Percentiles rank a stretch among this genome's conserved stretches.
These are phyloP conservation scores for Charadrius vociferus DNA, from an alignment of 2,113 vertebrate genomes.

Conservation along the genomic window DNA sequence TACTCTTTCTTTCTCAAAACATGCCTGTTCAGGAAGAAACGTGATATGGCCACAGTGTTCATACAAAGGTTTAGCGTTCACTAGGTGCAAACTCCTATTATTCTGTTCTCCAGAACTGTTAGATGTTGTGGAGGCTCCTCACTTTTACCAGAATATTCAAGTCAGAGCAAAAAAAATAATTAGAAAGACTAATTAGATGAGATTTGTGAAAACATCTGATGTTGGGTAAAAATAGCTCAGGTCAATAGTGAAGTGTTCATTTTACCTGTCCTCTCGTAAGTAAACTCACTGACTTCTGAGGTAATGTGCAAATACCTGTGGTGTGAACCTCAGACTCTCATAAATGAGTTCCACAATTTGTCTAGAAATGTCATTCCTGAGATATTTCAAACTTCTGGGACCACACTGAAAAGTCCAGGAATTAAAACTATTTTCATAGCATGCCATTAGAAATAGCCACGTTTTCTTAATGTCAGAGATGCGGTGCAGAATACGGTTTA, in stretches of 20 bases:
- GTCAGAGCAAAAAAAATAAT: neutral
- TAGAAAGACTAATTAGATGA: neutral
- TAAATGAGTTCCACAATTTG: neutral
- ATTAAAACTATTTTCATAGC: neutral
- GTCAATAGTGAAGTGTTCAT: neutral
- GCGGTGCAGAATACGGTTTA: neutral
- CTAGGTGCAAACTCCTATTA: neutral
- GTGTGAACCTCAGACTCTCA: neutral
- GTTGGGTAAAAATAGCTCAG: neutral
- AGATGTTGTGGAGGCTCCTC: neutral
- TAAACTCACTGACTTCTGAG: neutral
- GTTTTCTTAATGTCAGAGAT: neutral
- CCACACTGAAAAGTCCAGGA: neutral
- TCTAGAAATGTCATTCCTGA: conserved; percentile 18
- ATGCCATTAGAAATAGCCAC: neutral
- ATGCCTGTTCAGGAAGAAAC: neutral
- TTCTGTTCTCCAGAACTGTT: neutral
- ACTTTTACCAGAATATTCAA: neutral
- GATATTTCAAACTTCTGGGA: neutral
- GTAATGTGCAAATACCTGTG: neutral
- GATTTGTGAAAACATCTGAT: neutral
- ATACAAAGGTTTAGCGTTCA: neutral
- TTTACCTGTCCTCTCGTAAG: neutral
- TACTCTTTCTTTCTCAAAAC: neutral
- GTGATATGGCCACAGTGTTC: neutral